These are phyloP conservation scores for Ciconia boyciana DNA, from an alignment of 2,113 vertebrate species.

Conservation along the genomic window DNA sequence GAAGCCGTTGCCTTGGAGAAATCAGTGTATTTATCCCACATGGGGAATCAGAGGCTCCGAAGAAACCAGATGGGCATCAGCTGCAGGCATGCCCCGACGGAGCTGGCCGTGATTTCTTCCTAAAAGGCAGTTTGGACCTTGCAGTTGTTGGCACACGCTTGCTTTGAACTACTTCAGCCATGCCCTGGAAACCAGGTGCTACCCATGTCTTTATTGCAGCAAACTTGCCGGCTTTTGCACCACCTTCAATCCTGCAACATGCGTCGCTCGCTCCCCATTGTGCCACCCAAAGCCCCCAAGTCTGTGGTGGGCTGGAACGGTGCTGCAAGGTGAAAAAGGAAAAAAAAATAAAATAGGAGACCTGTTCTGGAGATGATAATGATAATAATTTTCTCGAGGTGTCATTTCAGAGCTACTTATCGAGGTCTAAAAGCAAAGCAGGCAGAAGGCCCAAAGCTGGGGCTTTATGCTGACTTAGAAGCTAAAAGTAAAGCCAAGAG, in stretches of 20 bases:
- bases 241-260: background rate
- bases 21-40: background rate
- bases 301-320: background rate
- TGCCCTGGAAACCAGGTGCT: conserved; percentile 2
- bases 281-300: background rate
- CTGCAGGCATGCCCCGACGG: background rate
- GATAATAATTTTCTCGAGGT: background rate
- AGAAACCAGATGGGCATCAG: conserved; percentile 49
- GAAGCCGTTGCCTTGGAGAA: conserved; percentile 7
- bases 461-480: background rate
- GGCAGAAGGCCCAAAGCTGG: background rate
- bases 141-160: background rate
- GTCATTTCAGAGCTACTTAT: background rate
- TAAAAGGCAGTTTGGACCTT: conserved; percentile 2
- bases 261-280: accelerated
- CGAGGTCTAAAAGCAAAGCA: background rate
- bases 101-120: background rate
- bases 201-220: background rate
- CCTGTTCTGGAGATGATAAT: background rate
- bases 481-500: background rate
- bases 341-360: background rate
- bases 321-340: background rate
- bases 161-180: background rate
- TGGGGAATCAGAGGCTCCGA: background rate
- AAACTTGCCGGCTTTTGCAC: background rate